Percentiles rank a stretch among this genome's conserved stretches.
phyloP scores from a whole-genome alignment of 2,113 vertebrate species.

The Notothenia coriiceps region DNA sequence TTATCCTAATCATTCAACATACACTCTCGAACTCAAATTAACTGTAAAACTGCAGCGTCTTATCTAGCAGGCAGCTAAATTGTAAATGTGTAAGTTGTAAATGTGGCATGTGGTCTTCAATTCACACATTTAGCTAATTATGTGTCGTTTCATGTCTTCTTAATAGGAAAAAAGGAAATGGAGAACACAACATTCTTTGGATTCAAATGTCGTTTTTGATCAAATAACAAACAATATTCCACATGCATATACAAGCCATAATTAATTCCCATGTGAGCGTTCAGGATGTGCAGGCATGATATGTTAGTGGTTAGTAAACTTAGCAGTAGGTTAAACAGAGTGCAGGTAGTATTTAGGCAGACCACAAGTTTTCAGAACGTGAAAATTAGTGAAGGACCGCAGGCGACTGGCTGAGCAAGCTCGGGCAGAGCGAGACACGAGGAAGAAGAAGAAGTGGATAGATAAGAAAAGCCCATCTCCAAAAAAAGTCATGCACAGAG shows the following conservation, averaged over 20 bases:
- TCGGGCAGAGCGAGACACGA: conserved; percentile 45
- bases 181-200: conserved; percentile 3
- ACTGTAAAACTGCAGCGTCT: not conserved
- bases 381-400: conserved; percentile 72
- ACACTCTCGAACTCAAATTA: not conserved
- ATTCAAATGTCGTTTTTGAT: conserved; percentile 20
- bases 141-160: not conserved
- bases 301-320: conserved; percentile 70
- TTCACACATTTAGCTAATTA: not conserved
- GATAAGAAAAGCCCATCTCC: conserved; percentile 37
- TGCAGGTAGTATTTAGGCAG: conserved; percentile 70
- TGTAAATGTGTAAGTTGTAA: no score
- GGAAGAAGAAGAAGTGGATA: conserved; percentile 25
- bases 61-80: not conserved
- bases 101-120: not conserved
- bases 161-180: not conserved
- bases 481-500: conserved; percentile 53
- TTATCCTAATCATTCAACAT: not conserved
- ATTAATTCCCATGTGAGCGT: conserved; percentile 31
- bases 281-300: conserved; percentile 56
- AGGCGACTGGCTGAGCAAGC: conserved; percentile 66
- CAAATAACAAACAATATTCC: conserved; percentile 6
- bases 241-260: conserved; percentile 51
- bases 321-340: conserved; percentile 64
- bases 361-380: conserved; percentile 67